These are phyloP conservation scores for Drosophila percnosoma DNA, from an alignment of 2,888 invertebrate genomes.

Conservation along the genomic window DNA sequence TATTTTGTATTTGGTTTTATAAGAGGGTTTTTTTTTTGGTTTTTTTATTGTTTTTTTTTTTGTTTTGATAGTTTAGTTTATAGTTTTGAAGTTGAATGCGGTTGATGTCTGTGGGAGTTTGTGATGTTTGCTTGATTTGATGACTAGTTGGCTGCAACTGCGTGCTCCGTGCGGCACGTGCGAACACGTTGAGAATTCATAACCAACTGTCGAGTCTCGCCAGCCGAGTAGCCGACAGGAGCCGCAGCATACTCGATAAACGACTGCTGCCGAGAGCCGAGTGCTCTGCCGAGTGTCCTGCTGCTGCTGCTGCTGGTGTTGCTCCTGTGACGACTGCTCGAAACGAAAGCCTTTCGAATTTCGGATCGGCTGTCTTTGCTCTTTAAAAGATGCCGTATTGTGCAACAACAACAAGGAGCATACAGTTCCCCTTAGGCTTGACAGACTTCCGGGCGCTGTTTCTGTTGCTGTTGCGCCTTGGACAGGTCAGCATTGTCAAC, in stretches of 20 bases:
- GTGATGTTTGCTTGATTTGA: slow-evolving; percentile 56
- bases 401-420: slow-evolving; percentile 14
- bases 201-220: slow-evolving; percentile 80
- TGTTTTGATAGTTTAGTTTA: slow-evolving; percentile 10
- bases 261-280: slow-evolving; percentile 30
- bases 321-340: slow-evolving; percentile 16
- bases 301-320: background rate
- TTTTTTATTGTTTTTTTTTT: slow-evolving; percentile 3
- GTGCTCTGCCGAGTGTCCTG: slow-evolving; percentile 2
- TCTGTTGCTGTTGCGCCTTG: slow-evolving; percentile 57
- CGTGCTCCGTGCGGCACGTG: slow-evolving; percentile 80
- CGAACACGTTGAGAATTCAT: slow-evolving; percentile 83
- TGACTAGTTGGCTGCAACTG: slow-evolving; percentile 70
- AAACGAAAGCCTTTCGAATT: slow-evolving; percentile 48
- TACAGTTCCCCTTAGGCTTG: slow-evolving; percentile 18
- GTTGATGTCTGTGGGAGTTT: slow-evolving; percentile 33
- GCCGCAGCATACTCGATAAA: slow-evolving; percentile 23
- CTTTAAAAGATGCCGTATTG: slow-evolving; percentile 40
- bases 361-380: slow-evolving; percentile 27
- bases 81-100: slow-evolving; percentile 23
- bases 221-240: slow-evolving; percentile 43
- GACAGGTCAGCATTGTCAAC: slow-evolving; percentile 63
- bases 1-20: slow-evolving; percentile 2
- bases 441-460: slow-evolving; percentile 55
- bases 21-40: background rate